Base-by-base conservation (phyloP, 92 coral and sea anemone genomes). In the Heteractis magnifica region DNA sequence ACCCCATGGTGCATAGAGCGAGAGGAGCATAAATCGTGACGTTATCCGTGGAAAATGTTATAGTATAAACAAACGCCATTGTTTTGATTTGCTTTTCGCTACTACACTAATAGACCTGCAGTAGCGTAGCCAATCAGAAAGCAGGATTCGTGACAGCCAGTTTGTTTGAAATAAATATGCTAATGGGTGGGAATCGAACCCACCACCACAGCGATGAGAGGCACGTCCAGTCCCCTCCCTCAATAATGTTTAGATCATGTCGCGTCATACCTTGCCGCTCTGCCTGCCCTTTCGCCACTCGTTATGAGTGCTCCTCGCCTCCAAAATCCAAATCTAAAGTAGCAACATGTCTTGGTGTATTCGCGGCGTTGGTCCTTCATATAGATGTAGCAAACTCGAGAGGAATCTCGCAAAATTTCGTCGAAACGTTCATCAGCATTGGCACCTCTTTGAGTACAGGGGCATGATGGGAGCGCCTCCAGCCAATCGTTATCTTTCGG, bases 321-420 rank as follows among this genome's bases (percentile, higher is more conserved):
- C 68, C 80, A n/a, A 55, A 81, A 87, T 72, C 82, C 52, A 53
- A 52, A n/a, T 26, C 15, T 75, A 34, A 9, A 79, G 79, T 90
- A 90, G 56, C 93, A 90, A 49, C 93, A 90, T 16, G 78, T 74
- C 44, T 87, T 85, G 75, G 84, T 78, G 4, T 58, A 15, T 59
- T 78, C 71, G 14, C n/a, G 8, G 14, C 59, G 79, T 53, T 53
- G 10, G 58, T 53, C 73, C 9, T 15, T 56, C 23, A 56, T 49
- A 8, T 70, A 87, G 71, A 76, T 79, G 58, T 89, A 86, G 62
- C 87, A 90, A 4, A 58, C 51, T 18, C 76, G 18, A 13, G 11
- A 19, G 5, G 10, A 11, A 71, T 26, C 51, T 21, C 13, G 14
- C 53, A 10, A 5, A 14, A 1, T 8, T 8, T 18, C 26, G 23